Conservation (phyloP, 2,888 invertebrate species). For the Pollenia angustigena region DNA sequence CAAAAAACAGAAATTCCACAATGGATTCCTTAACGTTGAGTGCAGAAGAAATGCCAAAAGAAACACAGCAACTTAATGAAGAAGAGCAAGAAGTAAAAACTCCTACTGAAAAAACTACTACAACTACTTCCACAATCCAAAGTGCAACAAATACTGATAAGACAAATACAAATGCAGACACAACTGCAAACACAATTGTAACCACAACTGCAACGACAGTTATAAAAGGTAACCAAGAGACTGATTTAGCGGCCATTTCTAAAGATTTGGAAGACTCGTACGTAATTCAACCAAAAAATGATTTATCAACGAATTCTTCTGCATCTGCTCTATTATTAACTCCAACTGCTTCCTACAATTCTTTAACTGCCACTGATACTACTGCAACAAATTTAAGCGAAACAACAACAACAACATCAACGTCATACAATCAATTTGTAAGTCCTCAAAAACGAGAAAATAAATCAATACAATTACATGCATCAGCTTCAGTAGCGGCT, state of each 20-base stretch:
- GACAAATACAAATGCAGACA: constrained; percentile 16
- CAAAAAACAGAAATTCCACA: constrained; percentile 35
- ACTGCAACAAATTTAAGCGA: constrained; percentile 27
- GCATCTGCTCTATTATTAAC: constrained; percentile 73
- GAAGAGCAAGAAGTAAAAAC: constrained; percentile 26
- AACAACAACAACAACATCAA: constrained; percentile 19
- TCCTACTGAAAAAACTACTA: constrained; percentile 19
- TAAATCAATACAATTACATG: constrained; percentile 68
- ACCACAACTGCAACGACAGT: constrained; percentile 58
- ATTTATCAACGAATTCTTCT: constrained; percentile 48
- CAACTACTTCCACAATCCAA: neutral
- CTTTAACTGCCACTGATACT: constrained; percentile 28
- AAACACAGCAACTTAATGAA: constrained; percentile 16
- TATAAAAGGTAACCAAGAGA: constrained; percentile 79
- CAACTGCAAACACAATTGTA: constrained; percentile 38
- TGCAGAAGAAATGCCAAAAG: constrained; percentile 49
- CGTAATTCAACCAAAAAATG: constrained; percentile 60
- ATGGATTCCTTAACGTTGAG: constrained; percentile 60
- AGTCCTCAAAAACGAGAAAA: constrained; percentile 66
- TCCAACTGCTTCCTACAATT: constrained; percentile 46
- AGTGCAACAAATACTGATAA: constrained; percentile 10
- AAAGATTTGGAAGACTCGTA: constrained; percentile 60
- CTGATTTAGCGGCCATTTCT: constrained; percentile 81
- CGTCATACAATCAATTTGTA: constrained; percentile 69
- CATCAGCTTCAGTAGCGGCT: constrained; percentile 72